These are phyloP conservation scores for Sebastes iracundus DNA, from an alignment of 2,797 vertebrate species.

Conservation along the genomic window DNA sequence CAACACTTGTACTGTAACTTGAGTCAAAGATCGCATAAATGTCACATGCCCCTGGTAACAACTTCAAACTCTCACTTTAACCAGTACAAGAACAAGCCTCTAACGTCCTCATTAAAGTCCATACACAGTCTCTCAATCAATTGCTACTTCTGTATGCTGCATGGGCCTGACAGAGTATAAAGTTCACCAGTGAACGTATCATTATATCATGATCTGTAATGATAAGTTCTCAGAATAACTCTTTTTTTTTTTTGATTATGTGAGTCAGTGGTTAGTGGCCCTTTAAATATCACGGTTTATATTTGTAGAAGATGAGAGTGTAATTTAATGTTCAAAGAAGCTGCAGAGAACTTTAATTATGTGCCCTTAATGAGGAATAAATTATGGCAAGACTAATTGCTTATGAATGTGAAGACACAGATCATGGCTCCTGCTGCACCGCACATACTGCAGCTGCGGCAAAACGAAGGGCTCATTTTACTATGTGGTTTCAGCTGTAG, in stretches of 20 bases:
- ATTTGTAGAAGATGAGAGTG: slow-evolving; percentile 80
- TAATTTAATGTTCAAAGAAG: slow-evolving; percentile 86
- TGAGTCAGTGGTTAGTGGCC: slow-evolving; percentile 79
- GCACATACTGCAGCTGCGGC: slow-evolving; percentile 48
- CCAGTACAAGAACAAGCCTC: slow-evolving; percentile 56
- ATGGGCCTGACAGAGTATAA: slow-evolving; percentile 64
- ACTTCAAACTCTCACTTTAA: slow-evolving; percentile 29
- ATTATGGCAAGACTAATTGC: slow-evolving; percentile 84
- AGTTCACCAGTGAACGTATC: slow-evolving; percentile 77
- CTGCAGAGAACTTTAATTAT: slow-evolving; percentile 84
- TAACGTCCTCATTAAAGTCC: slow-evolving; percentile 73
- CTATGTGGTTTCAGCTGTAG: background rate
- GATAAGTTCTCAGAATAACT: slow-evolving; percentile 82
- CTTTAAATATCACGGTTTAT: slow-evolving; percentile 82
- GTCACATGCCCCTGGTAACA: slow-evolving; percentile 37
- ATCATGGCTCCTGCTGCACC: slow-evolving; percentile 75
- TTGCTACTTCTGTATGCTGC: slow-evolving; percentile 59
- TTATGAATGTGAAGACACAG: slow-evolving; percentile 84
- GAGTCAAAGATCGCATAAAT: slow-evolving; percentile 18
- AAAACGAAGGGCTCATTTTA: slow-evolving; percentile 46
- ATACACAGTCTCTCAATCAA: slow-evolving; percentile 69
- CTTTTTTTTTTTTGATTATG: slow-evolving; percentile 77
- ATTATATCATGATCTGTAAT: slow-evolving; percentile 81
- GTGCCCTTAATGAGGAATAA: slow-evolving; percentile 82
- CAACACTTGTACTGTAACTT: background rate